Base-by-base conservation (phyloP, 2,113 vertebrate species). In the Caloenas nicobarica region DNA sequence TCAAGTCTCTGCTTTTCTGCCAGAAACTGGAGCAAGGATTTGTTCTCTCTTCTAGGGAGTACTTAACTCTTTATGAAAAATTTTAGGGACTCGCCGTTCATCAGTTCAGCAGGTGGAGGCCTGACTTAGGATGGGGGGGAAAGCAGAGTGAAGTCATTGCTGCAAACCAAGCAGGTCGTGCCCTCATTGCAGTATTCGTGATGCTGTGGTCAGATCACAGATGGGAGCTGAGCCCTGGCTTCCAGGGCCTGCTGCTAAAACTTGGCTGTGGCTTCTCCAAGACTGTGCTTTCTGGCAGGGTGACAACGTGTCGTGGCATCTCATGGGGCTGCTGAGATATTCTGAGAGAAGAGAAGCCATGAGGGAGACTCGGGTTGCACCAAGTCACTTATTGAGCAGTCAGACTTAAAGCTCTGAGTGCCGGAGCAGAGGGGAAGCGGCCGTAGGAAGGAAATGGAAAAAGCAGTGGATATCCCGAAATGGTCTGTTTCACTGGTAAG, bases 251-350 rank as follows among this genome's bases (percentile, higher is more conserved):
- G 23, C 54, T 80, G 71, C 15, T 51, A 38, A 77, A 82, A 34
- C n/a, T 36, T 80, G 66, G 62, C 34, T 48, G 65, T 38, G 74
- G 25, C 26, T 88, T 62, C 44, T 88, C 11, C 24, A 38, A 3
- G 12, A 0, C n/a, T 74, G 10, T 65, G 74, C 12, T 69, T 8
- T 17, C 40, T 87, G 77, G 31, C 31, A 44, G 53, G 29, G 36
- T 13, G 51, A 54, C 34, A 64, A 3, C 11, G 1, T 0, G 0
- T 44, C 1, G 4, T 25, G 58, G 46, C 31, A 36, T 51, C 23
- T 64, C 70, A 50, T 11, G n/a, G 34, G 42, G 29, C 38, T 80
- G 25, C 57, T 48, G 51, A 10, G 15, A 22, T 25, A 2, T 61
- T 53, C 54, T 46, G 66, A 42, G 22, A 79, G 64, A 61, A 65